Base-by-base conservation (phyloP, 2,113 vertebrate species). In the Jacana jacana region DNA sequence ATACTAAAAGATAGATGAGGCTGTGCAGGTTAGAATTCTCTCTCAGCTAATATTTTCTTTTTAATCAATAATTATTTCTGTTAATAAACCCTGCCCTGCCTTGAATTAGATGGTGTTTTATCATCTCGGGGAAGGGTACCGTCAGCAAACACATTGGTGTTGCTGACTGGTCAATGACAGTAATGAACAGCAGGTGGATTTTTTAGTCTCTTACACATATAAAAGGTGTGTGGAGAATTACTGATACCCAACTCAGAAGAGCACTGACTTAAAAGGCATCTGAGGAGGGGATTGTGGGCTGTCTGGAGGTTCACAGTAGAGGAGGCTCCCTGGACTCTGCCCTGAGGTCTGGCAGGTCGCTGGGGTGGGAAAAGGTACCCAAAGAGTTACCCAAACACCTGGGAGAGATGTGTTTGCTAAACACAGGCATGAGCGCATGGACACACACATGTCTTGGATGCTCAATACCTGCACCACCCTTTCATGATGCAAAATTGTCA, bases 1-100 rank as follows among this genome's bases (percentile, higher is more conserved):
- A 86, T 72, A 87, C 80, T 81, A 54, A 88, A 92, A 86, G 81
- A 72, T 68, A 82, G 73, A 76, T 27, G 52, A 82, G 61, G 58
- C 39, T 94, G 72, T 63, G 65, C 93, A 93, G 76, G 81, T 84
- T 86, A 90, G 96, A 92, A 89, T 92, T 85, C 73, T 96, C 65
- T 63, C 87, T 96, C 49, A 88, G 25, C 42, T 85, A 13, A 94
- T 65, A 61, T 91, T 33, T 91, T 88, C 39, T 91, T 97, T 91
- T 77, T 91, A 44, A 95, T 80, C 84, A 95, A 9, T 73, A 89
- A 70, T 39, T 51, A 61, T 89, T 87, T 88, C 63, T 91, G 66
- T 81, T 97, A 96, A 95, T 84, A 83, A 96, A 55, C 7, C 35
- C 49, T 88, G 37, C 63, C 46, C 81, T 94, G 19, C 65, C 55